These are phyloP conservation scores for Esox lucius DNA, from an alignment of 2,797 vertebrate species.

Conservation along the genomic window DNA sequence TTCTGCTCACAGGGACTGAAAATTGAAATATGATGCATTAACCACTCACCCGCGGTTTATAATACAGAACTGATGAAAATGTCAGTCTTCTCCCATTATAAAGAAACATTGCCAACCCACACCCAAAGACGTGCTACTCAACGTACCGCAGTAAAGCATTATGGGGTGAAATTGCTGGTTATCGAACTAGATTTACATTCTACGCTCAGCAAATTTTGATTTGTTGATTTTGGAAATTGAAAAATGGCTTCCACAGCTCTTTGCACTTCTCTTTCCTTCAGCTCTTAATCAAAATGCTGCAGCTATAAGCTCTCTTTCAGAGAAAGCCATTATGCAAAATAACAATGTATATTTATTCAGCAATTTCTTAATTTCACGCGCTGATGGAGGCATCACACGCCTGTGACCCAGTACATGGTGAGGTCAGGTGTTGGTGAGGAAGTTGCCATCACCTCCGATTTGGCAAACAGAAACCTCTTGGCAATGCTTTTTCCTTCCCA, in stretches of 20 bases:
- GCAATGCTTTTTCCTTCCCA: no score
- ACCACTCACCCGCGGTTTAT: background rate
- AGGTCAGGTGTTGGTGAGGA: no score
- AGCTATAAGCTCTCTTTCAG: conserved; percentile 55
- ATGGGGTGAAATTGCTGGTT: conserved; percentile 43
- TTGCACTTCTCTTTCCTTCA: conserved; percentile 36
- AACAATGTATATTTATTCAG: conserved; percentile 59
- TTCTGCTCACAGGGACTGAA: background rate
- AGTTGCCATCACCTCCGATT: no score
- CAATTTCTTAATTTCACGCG: conserved; percentile 70
- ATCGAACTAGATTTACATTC: conserved; percentile 62
- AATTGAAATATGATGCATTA: background rate
- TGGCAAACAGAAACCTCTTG: no score
- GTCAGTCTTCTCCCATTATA: background rate
- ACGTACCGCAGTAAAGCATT: conserved; percentile 9
- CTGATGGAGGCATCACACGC: conserved; percentile 41
- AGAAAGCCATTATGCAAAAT: conserved; percentile 59
- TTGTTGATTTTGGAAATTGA: conserved; percentile 50
- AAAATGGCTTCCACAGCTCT: conserved; percentile 54
- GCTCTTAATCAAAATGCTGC: conserved; percentile 54
- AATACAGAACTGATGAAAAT: background rate
- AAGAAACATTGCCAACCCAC: background rate
- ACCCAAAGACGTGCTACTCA: background rate
- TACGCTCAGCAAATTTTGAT: conserved; percentile 53
- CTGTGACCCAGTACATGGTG: no score